Evolutionary conservation across 2,113 vertebrate species (phyloP).

Genomic region (Mohoua ochrocephala): DNA sequence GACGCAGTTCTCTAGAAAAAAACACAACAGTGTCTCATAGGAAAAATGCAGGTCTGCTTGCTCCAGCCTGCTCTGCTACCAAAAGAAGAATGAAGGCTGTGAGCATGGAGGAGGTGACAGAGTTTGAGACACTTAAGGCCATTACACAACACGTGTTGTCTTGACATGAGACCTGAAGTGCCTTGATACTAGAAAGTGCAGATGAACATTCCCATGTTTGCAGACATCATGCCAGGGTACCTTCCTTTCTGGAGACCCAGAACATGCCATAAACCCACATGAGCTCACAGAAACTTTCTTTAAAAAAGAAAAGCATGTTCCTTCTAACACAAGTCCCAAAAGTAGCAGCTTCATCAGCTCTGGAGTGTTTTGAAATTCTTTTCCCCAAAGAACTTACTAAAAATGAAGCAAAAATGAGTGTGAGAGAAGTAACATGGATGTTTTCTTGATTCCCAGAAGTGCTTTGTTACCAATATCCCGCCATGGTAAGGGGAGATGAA

Average conservation of each 20-base stretch:
- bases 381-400: not conserved
- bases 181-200: rapidly evolving
- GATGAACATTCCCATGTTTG: not conserved
- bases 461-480: not conserved
- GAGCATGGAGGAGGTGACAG: not conserved
- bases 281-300: not conserved
- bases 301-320: not conserved
- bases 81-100: not conserved
- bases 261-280: not conserved
- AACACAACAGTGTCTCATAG: rapidly evolving
- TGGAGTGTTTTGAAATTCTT: not conserved
- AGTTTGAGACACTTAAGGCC: not conserved
- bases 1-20: not conserved
- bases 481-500: not conserved
- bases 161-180: not conserved
- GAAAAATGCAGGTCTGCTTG: not conserved
- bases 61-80: not conserved
- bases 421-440: not conserved
- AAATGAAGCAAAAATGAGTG: not conserved
- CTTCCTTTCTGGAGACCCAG: not conserved
- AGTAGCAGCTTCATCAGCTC: not conserved
- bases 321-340: not conserved
- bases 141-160: not conserved
- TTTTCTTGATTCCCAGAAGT: not conserved
- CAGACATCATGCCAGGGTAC: not conserved